Conservation (phyloP, 2,888 invertebrate genomes). For the Lithophane leautieri region DNA sequence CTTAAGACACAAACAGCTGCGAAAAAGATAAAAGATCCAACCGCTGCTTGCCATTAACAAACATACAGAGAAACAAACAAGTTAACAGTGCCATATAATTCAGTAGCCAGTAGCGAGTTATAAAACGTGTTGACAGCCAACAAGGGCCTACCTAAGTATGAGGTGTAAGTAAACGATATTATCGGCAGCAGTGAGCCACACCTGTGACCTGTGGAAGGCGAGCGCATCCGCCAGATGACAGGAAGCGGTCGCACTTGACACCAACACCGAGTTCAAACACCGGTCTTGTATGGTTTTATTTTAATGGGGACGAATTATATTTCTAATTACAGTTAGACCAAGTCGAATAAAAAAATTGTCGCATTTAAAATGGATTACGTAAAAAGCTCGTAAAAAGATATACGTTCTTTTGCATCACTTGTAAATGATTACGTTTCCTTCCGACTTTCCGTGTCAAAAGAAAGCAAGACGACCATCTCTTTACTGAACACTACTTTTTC, state of each 20-base stretch:
- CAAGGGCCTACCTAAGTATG: too few species aligned
- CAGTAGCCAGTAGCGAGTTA: not conserved
- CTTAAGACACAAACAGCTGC: not conserved
- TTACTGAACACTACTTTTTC: not conserved
- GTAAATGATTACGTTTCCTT: too few species aligned
- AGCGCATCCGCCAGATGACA: conserved; percentile 75
- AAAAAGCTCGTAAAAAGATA: too few species aligned
- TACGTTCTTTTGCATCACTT: too few species aligned
- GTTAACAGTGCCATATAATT: not conserved
- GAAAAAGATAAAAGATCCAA: not conserved
- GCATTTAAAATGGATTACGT: not conserved
- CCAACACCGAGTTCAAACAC: conserved; percentile 2
- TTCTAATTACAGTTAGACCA: not conserved
- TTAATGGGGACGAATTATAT: not conserved
- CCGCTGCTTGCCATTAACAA: not conserved
- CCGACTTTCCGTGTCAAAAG: not conserved
- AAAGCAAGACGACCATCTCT: not conserved
- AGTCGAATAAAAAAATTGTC: too few species aligned
- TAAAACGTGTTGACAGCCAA: not conserved
- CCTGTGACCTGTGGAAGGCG: conserved; percentile 51
- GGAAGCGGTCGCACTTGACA: conserved; percentile 66
- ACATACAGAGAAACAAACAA: not conserved
- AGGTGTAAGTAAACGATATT: conserved; percentile 4
- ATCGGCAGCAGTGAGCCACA: conserved; percentile 20
- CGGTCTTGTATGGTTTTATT: conserved; percentile 38